Evolutionary conservation across 2,888 invertebrate species (phyloP), one percentile per base, ranked within the genome.

Genomic region (Calameuta idolon): DNA sequence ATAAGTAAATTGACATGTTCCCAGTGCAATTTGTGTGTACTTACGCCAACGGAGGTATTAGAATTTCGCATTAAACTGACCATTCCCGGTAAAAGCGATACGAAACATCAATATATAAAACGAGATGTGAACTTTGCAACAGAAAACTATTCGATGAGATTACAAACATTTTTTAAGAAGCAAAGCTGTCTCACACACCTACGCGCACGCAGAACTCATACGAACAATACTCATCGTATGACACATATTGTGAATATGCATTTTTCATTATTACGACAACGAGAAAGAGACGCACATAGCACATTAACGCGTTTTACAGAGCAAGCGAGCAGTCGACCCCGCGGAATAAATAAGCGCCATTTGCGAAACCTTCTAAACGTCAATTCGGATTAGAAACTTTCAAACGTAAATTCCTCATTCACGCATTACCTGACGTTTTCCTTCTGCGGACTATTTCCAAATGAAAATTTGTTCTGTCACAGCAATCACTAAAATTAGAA

Each of bases 11-110:
- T 23, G 9, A 55, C 23, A 55, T 9, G 55, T 55, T 23, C 1
- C 55, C 9, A 55, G 55, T 55, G 55, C 9, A 23, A 55, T 9
- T 55, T 23, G 2, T 55, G n/a, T 77, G 34, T 81, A 88, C 89
- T 89, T 82, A 90, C 89, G 81, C 89, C 87, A 79, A 86, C 83
- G 69, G 84, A 86, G n/a, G 81, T 85, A 81, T 85, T 88, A 37
- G 84, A 85, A 77, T 84, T 82, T 77, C 88, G 85, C 34, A 84
- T 75, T 75, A 90, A 85, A 83, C 89, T 89, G 83, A 90, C 89
- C 90, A 89, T 90, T 82, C 78, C 85, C 79, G 81, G 79, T 69
- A 1, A 15, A 76, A 76, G 33, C 4, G 12, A 71, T 71, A 33
- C 55, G 23, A 34, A 71, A 30, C 31, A 15, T 34, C 1, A 33